A percentile compares a stretch with the other conserved stretches of the same genome.
Conservation (phyloP, 2,797 vertebrate genomes). For the Danionella dracula region DNA sequence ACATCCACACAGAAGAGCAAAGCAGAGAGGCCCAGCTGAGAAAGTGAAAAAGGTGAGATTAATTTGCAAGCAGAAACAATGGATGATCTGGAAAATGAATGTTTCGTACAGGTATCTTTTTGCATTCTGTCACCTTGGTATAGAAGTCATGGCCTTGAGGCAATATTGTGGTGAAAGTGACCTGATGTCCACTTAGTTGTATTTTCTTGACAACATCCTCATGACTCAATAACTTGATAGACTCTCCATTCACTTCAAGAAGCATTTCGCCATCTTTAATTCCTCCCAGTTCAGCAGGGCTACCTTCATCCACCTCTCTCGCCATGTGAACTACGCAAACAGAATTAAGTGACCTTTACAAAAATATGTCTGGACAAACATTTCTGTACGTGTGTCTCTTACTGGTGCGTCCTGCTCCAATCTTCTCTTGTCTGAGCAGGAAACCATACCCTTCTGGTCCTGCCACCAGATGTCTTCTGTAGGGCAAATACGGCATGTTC, state of each 20-base stretch:
- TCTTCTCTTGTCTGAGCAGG: slow-evolving; percentile 79
- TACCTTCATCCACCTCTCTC: slow-evolving; percentile 78
- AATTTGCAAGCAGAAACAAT: background rate
- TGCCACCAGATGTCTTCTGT: slow-evolving; percentile 72
- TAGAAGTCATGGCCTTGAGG: slow-evolving; percentile 72
- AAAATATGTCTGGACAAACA: background rate
- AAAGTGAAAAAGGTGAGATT: too few relatives aligned
- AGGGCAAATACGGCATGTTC: slow-evolving; percentile 70
- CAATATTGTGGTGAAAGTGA: slow-evolving; percentile 74
- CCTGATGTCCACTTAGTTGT: slow-evolving; percentile 58
- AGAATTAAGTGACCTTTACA: background rate
- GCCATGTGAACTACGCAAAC: slow-evolving; percentile 75
- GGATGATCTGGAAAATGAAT: background rate
- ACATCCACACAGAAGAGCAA: slow-evolving; percentile 64
- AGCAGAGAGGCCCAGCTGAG: slow-evolving; percentile 61
- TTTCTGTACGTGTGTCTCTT: slow-evolving; percentile 36
- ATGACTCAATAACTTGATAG: slow-evolving; percentile 63
- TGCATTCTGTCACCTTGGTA: slow-evolving; percentile 61
- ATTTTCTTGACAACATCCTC: slow-evolving; percentile 77
- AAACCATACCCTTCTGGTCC: slow-evolving; percentile 81
- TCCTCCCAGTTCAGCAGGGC: slow-evolving; percentile 78
- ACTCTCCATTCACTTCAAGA: slow-evolving; percentile 83
- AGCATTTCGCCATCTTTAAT: slow-evolving; percentile 85
- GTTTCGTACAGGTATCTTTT: background rate
- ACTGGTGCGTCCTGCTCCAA: slow-evolving; percentile 61